Evolutionary conservation across 2,113 vertebrate species (phyloP).

Genomic region (Grammomys surdaster): DNA sequence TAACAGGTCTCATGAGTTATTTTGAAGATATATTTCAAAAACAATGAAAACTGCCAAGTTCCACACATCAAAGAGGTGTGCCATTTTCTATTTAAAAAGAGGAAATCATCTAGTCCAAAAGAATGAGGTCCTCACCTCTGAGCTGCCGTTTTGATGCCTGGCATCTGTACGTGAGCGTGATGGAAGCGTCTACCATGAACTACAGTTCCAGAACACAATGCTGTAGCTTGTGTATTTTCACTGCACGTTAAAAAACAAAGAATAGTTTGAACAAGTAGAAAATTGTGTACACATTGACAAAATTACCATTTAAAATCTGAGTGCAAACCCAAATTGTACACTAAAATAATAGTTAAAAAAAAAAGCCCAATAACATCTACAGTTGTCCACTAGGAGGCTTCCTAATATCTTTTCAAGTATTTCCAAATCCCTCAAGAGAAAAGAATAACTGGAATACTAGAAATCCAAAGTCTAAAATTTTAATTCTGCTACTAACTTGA

Average conservation of each 20-base stretch:
- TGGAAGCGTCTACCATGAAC: conserved; percentile 94
- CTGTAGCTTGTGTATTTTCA: conserved; percentile 89
- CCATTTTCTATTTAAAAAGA: background rate
- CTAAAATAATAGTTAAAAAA: background rate
- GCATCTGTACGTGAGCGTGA: conserved; percentile 89
- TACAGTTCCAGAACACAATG: conserved; percentile 89
- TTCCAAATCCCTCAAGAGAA: conserved; percentile 31
- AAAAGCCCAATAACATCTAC: background rate
- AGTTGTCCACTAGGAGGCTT: background rate
- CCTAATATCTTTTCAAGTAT: conserved; percentile 41
- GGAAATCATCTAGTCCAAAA: background rate
- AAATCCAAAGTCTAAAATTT: conserved; percentile 35
- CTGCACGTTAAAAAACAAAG: conserved; percentile 84
- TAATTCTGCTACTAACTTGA: conserved; percentile 30
- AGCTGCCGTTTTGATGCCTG: conserved; percentile 90
- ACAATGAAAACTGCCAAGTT: conserved; percentile 29
- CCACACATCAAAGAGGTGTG: background rate
- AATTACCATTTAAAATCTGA: conserved; percentile 58
- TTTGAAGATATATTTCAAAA: background rate
- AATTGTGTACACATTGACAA: background rate
- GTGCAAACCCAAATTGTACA: background rate
- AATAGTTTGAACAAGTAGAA: conserved; percentile 44
- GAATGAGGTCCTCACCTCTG: conserved; percentile 90
- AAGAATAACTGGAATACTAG: background rate
- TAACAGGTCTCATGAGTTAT: conserved; percentile 27